These are phyloP conservation scores for Scylla paramamosain DNA, from an alignment of 1,140 invertebrate genomes.

Conservation along the genomic window DNA sequence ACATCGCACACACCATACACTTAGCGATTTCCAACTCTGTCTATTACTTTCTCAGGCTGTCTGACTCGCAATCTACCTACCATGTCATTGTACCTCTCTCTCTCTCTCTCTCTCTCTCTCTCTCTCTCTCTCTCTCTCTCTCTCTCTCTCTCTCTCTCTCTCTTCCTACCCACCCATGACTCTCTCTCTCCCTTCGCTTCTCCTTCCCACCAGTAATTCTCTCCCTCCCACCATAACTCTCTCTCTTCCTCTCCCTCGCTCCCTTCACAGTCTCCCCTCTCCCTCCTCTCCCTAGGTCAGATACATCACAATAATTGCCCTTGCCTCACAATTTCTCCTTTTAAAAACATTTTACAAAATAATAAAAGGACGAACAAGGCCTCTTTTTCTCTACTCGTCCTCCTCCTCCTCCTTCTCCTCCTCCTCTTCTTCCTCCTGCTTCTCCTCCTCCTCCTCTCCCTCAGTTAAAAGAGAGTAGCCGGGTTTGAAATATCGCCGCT, in stretches of 20 bases:
- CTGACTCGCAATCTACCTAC: background rate
- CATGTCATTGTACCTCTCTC: background rate
- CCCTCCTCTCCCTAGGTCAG: slow-evolving; percentile 25
- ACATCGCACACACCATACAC: background rate
- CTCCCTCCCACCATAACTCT: background rate
- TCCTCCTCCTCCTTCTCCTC: background rate
- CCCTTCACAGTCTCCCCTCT: background rate
- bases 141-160: background rate
- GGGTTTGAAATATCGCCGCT: slow-evolving; percentile 65
- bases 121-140: background rate
- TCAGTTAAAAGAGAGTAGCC: slow-evolving; percentile 57
- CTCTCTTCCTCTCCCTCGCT: background rate
- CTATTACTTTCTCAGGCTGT: background rate
- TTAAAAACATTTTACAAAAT: slow-evolving; percentile 74
- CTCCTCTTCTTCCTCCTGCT: background rate
- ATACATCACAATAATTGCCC: slow-evolving; percentile 73
- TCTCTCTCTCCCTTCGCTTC: background rate
- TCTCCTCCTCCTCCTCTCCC: background rate
- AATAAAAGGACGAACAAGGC: slow-evolving; percentile 25
- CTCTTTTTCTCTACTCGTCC: too few relatives aligned
- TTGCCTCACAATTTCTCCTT: slow-evolving; percentile 68
- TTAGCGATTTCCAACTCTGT: background rate
- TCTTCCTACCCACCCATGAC: background rate
- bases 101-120: background rate
- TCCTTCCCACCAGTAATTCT: background rate